Evolutionary conservation across 30 jellyfish, hydroid and myxozoan species (phyloP).

Genomic region (Aurelia aurita): DNA sequence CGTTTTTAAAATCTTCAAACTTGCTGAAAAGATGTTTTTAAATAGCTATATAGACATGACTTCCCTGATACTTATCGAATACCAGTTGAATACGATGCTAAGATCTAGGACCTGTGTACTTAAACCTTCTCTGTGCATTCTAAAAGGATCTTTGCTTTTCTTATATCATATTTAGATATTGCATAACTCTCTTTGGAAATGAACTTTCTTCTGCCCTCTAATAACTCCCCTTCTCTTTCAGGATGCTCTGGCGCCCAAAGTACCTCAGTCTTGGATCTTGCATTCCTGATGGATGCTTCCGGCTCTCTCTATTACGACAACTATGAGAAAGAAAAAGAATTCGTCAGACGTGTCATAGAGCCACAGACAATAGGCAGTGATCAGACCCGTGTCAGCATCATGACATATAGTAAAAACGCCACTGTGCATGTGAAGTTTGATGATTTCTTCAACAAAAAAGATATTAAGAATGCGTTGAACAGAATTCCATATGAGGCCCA

Average conservation of each 20-base stretch:
- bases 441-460: constrained; percentile 23
- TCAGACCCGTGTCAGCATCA: constrained; percentile 66
- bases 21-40: too few species aligned
- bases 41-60: too few species aligned
- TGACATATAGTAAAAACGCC: constrained; percentile 85
- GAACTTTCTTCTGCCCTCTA: not conserved
- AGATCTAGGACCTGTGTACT: too few species aligned
- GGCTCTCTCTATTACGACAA: constrained; percentile 73
- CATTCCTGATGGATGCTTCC: constrained; percentile 89
- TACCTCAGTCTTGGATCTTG: constrained; percentile 65
- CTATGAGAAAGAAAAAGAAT: constrained; percentile 64
- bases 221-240: not conserved
- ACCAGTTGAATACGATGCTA: too few species aligned
- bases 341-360: constrained; percentile 77
- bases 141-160: too few species aligned
- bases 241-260: constrained; percentile 51
- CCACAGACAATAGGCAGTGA: constrained; percentile 35
- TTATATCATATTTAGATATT: too few species aligned
- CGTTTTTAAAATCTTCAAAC: too few species aligned
- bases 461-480: constrained; percentile 58
- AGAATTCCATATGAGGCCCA: constrained; percentile 72
- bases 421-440: constrained; percentile 63
- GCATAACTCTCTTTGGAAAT: not conserved
- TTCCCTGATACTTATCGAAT: too few species aligned
- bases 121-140: too few species aligned